phyloP scores from a whole-genome alignment of 2,797 vertebrate species.

The Lagorchestes hirsutus region DNA sequence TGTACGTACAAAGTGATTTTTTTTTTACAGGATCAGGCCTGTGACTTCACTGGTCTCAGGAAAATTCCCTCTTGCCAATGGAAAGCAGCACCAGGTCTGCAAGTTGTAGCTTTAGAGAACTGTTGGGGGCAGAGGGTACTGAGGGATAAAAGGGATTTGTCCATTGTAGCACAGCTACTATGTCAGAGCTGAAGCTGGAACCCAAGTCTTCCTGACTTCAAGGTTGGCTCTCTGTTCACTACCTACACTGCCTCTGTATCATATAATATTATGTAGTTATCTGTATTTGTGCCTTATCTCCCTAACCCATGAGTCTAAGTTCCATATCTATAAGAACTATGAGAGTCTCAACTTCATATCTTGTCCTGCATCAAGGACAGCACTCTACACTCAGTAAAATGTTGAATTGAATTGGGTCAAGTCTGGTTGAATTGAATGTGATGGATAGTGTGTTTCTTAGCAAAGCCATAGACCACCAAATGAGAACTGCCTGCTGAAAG shows the following conservation, averaged over 20 bases:
- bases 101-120: not conserved
- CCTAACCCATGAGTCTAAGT: not conserved
- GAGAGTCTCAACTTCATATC: not conserved
- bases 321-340: not conserved
- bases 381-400: not conserved
- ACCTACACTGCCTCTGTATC: not conserved
- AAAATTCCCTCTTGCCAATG: not conserved
- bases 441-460: not conserved
- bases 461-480: not conserved
- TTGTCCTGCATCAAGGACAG: not conserved
- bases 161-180: not conserved
- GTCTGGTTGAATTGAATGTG: not conserved
- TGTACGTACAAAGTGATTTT: not conserved
- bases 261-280: not conserved
- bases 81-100: not conserved
- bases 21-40: not conserved
- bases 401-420: not conserved
- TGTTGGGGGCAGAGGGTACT: not conserved
- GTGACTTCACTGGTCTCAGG: not conserved
- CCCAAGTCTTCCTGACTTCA: not conserved
- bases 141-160: not conserved
- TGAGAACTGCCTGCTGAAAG: not conserved
- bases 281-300: not conserved
- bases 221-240: not conserved
- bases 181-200: not conserved